A percentile compares a stretch with the other conserved stretches of the same genome.
These are phyloP conservation scores for Rhorus exstirpatorius DNA, from an alignment of 2,888 invertebrate species.

Conservation along the genomic window DNA sequence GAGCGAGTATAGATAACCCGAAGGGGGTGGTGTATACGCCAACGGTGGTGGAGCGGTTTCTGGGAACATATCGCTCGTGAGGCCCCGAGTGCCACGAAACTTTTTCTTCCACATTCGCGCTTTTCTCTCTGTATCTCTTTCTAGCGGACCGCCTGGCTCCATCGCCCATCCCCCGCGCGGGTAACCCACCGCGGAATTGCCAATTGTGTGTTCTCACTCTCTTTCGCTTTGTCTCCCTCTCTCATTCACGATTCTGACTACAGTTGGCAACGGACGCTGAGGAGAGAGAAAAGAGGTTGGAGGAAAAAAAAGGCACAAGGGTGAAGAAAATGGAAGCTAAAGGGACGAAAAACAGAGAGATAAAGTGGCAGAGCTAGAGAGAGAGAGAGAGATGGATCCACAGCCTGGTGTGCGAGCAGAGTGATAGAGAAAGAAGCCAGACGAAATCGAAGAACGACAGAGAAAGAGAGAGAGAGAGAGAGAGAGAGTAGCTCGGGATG, in stretches of 20 bases:
- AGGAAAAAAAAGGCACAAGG: conserved; percentile 2
- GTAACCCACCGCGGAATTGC: conserved; percentile 54
- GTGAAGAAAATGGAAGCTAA: conserved; percentile 53
- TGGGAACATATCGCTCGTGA: conserved; percentile 51
- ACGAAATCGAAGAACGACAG: conserved; percentile 37
- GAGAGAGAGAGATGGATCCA: background rate
- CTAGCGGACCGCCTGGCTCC: background rate
- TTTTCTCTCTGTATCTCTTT: conserved; percentile 12
- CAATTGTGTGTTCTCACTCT: conserved; percentile 57
- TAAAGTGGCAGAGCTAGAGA: conserved; percentile 19
- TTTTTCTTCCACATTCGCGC: conserved; percentile 64
- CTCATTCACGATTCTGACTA: background rate
- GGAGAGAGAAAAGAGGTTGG: background rate
- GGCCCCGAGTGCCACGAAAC: conserved; percentile 66
- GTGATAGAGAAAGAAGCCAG: conserved; percentile 7
- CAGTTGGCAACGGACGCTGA: conserved; percentile 28
- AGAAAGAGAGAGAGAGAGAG: conserved; percentile 2
- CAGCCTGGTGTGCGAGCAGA: conserved; percentile 22
- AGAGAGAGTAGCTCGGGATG: conserved; percentile 12
- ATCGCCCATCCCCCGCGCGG: conserved; percentile 2
- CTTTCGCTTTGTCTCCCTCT: background rate
- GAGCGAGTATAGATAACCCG: conserved; percentile 37
- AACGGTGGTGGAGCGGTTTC: conserved; percentile 52
- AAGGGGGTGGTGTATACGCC: conserved; percentile 15
- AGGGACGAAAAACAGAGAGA: conserved; percentile 48